Evolutionary conservation across 2,888 invertebrate species (phyloP).

Genomic region (Drosophila bunnanda): DNA sequence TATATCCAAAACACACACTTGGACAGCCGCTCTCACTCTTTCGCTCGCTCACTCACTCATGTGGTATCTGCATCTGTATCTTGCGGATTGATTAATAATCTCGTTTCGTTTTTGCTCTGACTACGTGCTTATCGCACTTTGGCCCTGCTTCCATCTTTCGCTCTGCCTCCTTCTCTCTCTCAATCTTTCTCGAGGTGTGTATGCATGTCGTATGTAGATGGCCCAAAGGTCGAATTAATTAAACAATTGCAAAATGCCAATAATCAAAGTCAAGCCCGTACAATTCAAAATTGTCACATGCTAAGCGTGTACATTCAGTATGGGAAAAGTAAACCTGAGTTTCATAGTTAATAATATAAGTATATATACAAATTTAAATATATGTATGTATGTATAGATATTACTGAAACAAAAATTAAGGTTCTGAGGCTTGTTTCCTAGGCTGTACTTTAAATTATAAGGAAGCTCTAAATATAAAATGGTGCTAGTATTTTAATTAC

Average conservation of each 20-base stretch:
- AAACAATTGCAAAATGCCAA: conserved; percentile 56
- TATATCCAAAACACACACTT: conserved; percentile 27
- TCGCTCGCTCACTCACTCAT: conserved; percentile 7
- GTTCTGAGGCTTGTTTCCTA: too few relatives aligned
- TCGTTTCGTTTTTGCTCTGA: conserved; percentile 69
- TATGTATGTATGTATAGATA: too few relatives aligned
- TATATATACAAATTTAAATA: too few relatives aligned
- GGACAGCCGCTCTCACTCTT: conserved; percentile 5
- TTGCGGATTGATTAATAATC: conserved; percentile 78
- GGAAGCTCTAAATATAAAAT: not conserved
- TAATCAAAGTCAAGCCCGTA: conserved; percentile 17
- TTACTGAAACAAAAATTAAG: too few relatives aligned
- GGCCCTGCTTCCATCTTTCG: conserved; percentile 65
- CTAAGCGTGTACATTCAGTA: not conserved
- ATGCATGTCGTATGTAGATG: conserved; percentile 32
- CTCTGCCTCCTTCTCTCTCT: conserved; percentile 17
- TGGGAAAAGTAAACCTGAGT: not conserved
- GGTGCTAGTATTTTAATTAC: not conserved
- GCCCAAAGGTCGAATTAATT: conserved; percentile 70
- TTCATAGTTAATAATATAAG: not conserved
- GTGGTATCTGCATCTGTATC: conserved; percentile 65
- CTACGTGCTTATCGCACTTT: conserved; percentile 78
- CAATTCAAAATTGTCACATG: conserved; percentile 3
- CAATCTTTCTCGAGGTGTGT: not conserved
- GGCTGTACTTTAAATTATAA: too few relatives aligned